phyloP scores from a whole-genome alignment of 1,140 invertebrate genomes.

The Camponotus vicinus region DNA sequence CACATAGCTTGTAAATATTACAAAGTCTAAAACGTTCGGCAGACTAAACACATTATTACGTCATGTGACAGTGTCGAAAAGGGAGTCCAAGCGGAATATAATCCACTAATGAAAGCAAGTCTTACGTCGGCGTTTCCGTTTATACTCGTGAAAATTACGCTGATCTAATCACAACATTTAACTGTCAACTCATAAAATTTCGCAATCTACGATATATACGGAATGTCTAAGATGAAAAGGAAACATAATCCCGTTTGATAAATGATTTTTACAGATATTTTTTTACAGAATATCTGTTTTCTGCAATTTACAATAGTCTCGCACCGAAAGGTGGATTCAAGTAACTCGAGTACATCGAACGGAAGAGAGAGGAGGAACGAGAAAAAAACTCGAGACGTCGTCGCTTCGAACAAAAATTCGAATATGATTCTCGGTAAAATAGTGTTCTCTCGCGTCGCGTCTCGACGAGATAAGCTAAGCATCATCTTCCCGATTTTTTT shows the following conservation, averaged over 20 bases:
- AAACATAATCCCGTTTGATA: background rate
- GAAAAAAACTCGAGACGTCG: constrained; percentile 54
- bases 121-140: constrained; percentile 55
- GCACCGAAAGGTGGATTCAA: background rate
- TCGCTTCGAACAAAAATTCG: constrained; percentile 68
- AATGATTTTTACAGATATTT: background rate
- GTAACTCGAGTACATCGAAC: constrained; percentile 20
- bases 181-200: background rate
- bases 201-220: background rate
- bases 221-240: background rate
- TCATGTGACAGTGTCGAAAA: constrained; percentile 57
- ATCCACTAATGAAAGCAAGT: constrained; percentile 40
- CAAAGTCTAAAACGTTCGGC: constrained; percentile 64
- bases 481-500: constrained; percentile 71
- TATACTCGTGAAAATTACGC: constrained; percentile 36
- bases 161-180: constrained; percentile 52
- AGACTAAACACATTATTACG: constrained; percentile 71
- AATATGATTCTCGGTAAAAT: constrained; percentile 66
- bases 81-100: constrained; percentile 46
- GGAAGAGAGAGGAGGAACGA: background rate
- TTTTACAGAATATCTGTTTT: too few relatives aligned
- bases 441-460: constrained; percentile 66
- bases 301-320: background rate
- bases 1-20: constrained; percentile 67
- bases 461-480: constrained; percentile 72